Evolutionary conservation across 2,113 vertebrate species (phyloP).

Genomic region (Lepisosteus oculatus): DNA sequence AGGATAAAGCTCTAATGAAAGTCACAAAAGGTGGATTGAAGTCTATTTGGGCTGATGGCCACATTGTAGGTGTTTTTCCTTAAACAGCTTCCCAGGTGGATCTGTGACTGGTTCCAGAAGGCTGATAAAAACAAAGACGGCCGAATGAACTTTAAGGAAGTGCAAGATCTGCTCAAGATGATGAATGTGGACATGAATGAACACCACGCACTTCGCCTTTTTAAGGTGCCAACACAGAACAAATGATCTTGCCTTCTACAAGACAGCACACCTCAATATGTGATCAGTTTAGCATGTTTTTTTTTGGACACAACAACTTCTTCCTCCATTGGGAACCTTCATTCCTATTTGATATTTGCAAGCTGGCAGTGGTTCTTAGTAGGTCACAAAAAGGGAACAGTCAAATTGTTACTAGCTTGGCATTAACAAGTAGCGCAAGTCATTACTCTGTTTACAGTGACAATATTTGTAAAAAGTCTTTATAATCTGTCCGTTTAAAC

Average conservation of each 20-base stretch:
- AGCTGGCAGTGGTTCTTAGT: no score
- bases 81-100: constrained; percentile 74
- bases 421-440: background rate
- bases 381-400: no score
- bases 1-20: no score
- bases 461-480: background rate
- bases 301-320: no score
- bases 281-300: no score
- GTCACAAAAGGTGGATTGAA: no score
- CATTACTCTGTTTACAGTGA: background rate
- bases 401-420: no score
- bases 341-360: no score
- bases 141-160: constrained; percentile 87
- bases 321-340: no score
- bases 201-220: constrained; percentile 77
- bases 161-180: constrained; percentile 80
- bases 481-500: no score
- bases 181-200: constrained; percentile 94
- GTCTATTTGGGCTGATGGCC: background rate
- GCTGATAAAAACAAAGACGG: constrained; percentile 93
- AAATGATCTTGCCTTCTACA: background rate
- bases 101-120: constrained; percentile 89
- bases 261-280: background rate
- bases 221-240: constrained; percentile 64
- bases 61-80: constrained; percentile 52